A percentile compares a stretch with the other conserved stretches of the same genome.
Conservation (phyloP, 2,888 invertebrate species). For the Trichogramma evanescens region DNA sequence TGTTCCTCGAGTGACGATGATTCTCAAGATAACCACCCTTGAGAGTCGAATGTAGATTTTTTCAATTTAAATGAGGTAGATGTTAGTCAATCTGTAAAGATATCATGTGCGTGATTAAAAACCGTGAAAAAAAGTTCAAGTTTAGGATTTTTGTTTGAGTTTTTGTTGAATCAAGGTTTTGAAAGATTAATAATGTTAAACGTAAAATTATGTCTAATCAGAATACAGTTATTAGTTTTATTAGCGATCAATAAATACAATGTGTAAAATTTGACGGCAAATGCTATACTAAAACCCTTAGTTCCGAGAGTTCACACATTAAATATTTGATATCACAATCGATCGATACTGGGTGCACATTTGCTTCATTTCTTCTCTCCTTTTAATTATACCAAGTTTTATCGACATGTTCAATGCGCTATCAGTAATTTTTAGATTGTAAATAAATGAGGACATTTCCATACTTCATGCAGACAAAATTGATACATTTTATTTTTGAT, state of each 20-base stretch:
- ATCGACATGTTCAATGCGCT: slow-evolving; percentile 3
- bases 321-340: slow-evolving; percentile 29
- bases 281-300: slow-evolving; percentile 22
- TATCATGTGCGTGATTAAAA: too few species aligned
- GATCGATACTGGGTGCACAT: slow-evolving; percentile 29
- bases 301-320: slow-evolving; percentile 21
- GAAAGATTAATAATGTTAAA: background rate
- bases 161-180: background rate
- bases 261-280: slow-evolving; percentile 28
- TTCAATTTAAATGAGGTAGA: too few species aligned
- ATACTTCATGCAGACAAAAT: slow-evolving; percentile 30
- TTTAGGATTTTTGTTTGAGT: too few species aligned
- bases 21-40: too few species aligned
- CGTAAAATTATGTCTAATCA: slow-evolving; percentile 4
- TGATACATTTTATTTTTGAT: slow-evolving; percentile 32
- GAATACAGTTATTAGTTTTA: slow-evolving; percentile 18
- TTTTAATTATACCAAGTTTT: slow-evolving; percentile 12
- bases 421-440: background rate
- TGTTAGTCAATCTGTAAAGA: too few species aligned
- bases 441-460: slow-evolving; percentile 12
- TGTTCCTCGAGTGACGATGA: too few species aligned
- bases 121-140: too few species aligned
- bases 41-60: too few species aligned
- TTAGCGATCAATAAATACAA: slow-evolving; percentile 28
- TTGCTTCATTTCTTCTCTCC: slow-evolving; percentile 16